Evolutionary conservation across 2,797 vertebrate genomes (phyloP).

Genomic region (Chaetodon trifasciatus): DNA sequence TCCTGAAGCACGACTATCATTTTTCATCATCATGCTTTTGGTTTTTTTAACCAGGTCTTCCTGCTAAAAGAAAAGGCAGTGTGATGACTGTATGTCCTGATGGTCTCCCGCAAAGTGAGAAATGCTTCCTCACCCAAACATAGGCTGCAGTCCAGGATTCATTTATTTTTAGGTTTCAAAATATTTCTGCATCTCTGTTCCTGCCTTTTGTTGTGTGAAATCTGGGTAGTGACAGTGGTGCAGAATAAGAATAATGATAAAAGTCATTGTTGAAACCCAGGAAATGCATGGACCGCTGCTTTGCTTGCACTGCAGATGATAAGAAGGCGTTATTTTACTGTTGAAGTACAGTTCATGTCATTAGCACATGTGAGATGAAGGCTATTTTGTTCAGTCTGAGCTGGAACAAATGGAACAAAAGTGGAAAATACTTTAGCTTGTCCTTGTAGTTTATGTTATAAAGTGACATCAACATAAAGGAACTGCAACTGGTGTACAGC

Average conservation of each 20-base stretch:
- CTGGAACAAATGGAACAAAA: neutral
- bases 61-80: slow-evolving; percentile 21
- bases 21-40: no score
- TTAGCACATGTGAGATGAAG: neutral
- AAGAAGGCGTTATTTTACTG: neutral
- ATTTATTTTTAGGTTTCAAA: slow-evolving; percentile 67
- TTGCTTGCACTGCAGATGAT: neutral
- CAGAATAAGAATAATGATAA: neutral
- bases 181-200: slow-evolving; percentile 54
- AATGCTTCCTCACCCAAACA: slow-evolving; percentile 61
- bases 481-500: neutral
- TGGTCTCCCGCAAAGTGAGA: slow-evolving; percentile 64
- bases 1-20: neutral
- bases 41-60: neutral
- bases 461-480: slow-evolving; percentile 7
- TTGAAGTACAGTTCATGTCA: neutral
- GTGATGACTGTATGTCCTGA: slow-evolving; percentile 55
- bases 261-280: neutral
- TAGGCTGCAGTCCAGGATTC: slow-evolving; percentile 55
- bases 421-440: slow-evolving; percentile 11
- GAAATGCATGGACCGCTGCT: neutral
- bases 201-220: slow-evolving; percentile 39
- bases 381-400: slow-evolving; percentile 6
- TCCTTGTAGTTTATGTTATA: neutral
- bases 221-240: slow-evolving; percentile 21